Conservation (phyloP, 2,888 invertebrate genomes). For the Epirrhoe tristata region DNA sequence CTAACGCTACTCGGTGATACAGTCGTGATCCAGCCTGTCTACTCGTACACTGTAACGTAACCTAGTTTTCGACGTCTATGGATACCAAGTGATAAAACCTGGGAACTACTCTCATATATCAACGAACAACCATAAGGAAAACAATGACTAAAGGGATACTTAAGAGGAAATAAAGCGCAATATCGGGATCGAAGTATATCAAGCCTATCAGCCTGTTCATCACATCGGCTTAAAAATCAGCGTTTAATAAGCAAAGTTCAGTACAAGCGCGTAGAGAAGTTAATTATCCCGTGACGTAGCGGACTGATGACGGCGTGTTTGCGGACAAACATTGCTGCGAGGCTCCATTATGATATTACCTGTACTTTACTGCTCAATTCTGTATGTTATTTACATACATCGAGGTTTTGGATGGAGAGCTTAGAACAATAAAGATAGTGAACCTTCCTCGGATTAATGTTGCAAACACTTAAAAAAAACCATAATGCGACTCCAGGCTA, state of each 20-base stretch:
- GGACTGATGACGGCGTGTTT: slow-evolving; percentile 42
- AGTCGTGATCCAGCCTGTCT: not conserved
- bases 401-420: not conserved
- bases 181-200: slow-evolving; percentile 1
- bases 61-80: not conserved
- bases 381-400: not conserved
- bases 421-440: not conserved
- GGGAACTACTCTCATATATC: not conserved
- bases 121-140: not conserved
- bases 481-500: not conserved
- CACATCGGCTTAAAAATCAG: slow-evolving; percentile 21
- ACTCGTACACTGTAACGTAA: not conserved
- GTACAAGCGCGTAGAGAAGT: slow-evolving; percentile 32
- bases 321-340: slow-evolving; percentile 40
- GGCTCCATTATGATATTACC: slow-evolving; percentile 41
- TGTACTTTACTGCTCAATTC: slow-evolving; percentile 33
- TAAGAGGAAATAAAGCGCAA: not conserved
- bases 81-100: not conserved
- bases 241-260: slow-evolving; percentile 27
- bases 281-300: slow-evolving; percentile 46
- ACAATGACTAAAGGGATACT: not conserved
- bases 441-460: not conserved
- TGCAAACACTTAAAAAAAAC: not conserved
- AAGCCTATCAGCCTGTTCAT: slow-evolving; percentile 5
- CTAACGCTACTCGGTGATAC: too few species aligned